Evolutionary conservation across 2,888 invertebrate genomes (phyloP), one percentile per base, ranked within the genome.

Genomic region (Pristionchus fissidentatus): DNA sequence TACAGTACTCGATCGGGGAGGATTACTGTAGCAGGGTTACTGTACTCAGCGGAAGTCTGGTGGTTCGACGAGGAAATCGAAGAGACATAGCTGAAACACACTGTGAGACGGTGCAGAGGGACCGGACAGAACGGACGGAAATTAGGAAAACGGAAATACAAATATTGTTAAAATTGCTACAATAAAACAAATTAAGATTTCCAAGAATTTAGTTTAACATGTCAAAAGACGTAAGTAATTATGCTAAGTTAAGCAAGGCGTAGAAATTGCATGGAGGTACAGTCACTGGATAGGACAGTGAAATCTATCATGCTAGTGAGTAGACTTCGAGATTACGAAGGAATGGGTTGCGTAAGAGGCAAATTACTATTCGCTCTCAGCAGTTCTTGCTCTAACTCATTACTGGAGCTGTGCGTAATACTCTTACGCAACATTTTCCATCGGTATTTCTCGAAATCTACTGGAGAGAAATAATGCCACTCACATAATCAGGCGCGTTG

Each of bases 401-500:
- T n/a, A n/a, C n/a, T n/a, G n/a, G n/a, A n/a, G n/a, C n/a, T n/a
- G n/a, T 57, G 57, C 3, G n/a, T 26, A 22, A 57, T 26, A 29
- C 22, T 55, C 55, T 55, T 15, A 4, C 3, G 52, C 52, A 15
- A 52, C 15, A 15, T 8, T 8, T n/a, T n/a, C n/a, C n/a, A n/a
- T n/a, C n/a, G n/a, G n/a, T n/a, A n/a, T n/a, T n/a, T n/a, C n/a
- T n/a, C 49, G 49, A 19, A 49, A 49, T 49, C 49, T 10, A 49
- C 10, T 49, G 10, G 49, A 49, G 41, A 3, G 4, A 43, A 38
- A 13, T 7, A 26, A 29, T 29, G 8, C 7, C 29, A 83, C 85
- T 86, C 77, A 92, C 93, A 88, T 93, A 93, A 83, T 93, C 93
- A 0, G 93, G 93, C 7, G 92, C 95, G 86, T 95, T 95, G 77